Evolutionary conservation across 2,113 vertebrate genomes (phyloP).

Genomic region (Crotalus horridus): DNA sequence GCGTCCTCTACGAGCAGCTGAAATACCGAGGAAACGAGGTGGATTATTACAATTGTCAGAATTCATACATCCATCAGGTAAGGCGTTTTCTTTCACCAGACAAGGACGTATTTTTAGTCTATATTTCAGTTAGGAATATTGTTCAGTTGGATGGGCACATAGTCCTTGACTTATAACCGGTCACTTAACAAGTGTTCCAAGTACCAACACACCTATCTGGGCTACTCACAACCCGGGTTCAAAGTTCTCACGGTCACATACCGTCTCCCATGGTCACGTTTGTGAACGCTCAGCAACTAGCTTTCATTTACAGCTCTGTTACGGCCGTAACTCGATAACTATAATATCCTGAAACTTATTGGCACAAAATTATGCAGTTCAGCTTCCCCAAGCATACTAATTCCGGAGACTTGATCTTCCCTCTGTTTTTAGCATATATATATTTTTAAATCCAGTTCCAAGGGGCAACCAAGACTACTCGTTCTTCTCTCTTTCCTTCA

Average conservation of each 20-base stretch:
- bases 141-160: background rate
- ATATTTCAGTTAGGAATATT: background rate
- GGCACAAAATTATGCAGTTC: background rate
- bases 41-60: conserved; percentile 96
- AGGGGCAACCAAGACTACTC: background rate
- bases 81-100: background rate
- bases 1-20: conserved; percentile 89
- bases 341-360: background rate
- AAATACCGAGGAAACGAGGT: conserved; percentile 94
- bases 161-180: background rate
- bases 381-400: background rate
- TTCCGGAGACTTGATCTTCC: conserved; percentile 1
- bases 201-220: background rate
- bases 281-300: too few species aligned
- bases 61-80: conserved; percentile 97
- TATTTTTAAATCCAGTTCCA: background rate
- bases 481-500: conserved; percentile 33
- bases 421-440: background rate
- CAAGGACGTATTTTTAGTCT: accelerated
- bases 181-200: background rate
- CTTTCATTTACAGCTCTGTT: background rate
- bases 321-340: too few species aligned
- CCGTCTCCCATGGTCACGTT: too few species aligned
- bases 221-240: background rate
- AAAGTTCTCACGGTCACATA: background rate